Conservation (phyloP, 2,888 invertebrate species). For the Lithophane leautieri region DNA sequence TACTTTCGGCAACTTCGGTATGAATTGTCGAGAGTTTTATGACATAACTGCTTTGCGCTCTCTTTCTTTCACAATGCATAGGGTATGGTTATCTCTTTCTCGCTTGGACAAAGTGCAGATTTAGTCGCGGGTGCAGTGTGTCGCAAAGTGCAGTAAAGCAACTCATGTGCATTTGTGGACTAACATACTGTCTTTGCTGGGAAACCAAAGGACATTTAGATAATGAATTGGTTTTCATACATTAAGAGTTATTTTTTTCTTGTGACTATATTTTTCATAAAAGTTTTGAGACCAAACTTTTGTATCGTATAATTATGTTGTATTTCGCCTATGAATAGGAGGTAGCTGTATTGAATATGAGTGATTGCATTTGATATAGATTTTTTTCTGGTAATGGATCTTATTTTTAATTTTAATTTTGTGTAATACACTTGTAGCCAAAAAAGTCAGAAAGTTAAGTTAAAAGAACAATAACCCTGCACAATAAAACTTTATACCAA, state of each 20-base stretch:
- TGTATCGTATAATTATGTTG: not conserved
- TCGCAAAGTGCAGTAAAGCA: slow-evolving; percentile 58
- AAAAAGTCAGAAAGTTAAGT: not conserved
- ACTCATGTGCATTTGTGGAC: slow-evolving; percentile 65
- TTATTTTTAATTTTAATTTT: not conserved
- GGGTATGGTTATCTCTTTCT: slow-evolving; percentile 32
- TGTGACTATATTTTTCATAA: not conserved
- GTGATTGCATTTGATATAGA: not conserved
- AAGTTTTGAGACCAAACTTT: not conserved
- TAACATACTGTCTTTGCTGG: slow-evolving; percentile 55
- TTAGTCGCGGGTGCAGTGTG: slow-evolving; percentile 54
- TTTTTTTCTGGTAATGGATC: not conserved
- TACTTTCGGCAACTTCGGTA: slow-evolving; percentile 50
- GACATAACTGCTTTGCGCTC: slow-evolving; percentile 26
- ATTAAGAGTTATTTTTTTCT: not conserved
- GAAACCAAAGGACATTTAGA: slow-evolving; percentile 53
- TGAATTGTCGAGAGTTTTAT: slow-evolving; percentile 49
- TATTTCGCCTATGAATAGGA: not conserved
- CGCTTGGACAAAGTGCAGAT: slow-evolving; percentile 47
- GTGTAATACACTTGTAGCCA: not conserved
- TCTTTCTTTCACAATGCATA: not conserved
- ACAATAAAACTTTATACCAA: not conserved
- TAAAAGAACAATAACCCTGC: not conserved
- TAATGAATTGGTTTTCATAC: slow-evolving; percentile 55
- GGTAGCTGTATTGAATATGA: not conserved